Evolutionary conservation across 2,797 vertebrate genomes (phyloP).

Genomic region (Prionace glauca): DNA sequence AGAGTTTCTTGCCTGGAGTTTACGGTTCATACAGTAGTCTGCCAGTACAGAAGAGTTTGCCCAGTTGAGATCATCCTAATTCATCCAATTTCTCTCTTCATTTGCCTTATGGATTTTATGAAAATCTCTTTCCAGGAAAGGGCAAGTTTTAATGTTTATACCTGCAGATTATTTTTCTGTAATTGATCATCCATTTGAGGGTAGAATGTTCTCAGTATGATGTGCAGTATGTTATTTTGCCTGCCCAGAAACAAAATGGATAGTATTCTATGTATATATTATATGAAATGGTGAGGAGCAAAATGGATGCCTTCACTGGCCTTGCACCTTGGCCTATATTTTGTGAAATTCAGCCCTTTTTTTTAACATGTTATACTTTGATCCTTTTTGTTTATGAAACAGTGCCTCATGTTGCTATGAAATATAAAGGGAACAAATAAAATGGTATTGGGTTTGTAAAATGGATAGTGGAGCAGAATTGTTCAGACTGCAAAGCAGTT

Average conservation of each 20-base stretch:
- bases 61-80: neutral
- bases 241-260: neutral
- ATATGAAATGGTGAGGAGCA: neutral
- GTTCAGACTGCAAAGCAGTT: neutral
- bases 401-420: neutral
- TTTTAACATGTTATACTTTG: neutral
- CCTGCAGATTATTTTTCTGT: neutral
- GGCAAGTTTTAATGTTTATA: neutral
- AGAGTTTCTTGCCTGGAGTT: neutral
- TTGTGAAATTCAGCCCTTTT: neutral
- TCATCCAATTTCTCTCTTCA: neutral
- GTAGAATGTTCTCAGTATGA: neutral
- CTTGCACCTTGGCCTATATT: neutral
- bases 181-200: neutral
- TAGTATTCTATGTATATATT: neutral
- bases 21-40: neutral
- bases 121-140: neutral
- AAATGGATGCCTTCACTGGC: neutral
- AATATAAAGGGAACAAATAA: neutral
- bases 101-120: neutral
- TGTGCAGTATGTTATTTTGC: neutral
- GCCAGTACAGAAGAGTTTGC: neutral
- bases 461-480: neutral
- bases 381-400: neutral
- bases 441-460: neutral